Evolutionary conservation across 2,888 invertebrate species (phyloP).

Genomic region (Rhagium mordax): DNA sequence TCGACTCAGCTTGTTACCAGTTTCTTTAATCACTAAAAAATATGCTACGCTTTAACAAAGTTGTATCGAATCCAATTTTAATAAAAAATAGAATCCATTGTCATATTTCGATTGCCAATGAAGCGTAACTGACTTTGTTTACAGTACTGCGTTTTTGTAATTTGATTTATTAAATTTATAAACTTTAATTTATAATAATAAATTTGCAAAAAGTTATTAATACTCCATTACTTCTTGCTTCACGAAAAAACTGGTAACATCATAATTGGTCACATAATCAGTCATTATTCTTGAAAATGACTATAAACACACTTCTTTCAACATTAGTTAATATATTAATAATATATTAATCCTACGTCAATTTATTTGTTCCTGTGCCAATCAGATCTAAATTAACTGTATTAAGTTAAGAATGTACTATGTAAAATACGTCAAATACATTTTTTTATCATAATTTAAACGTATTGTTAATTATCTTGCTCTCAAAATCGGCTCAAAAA

Average conservation of each 20-base stretch:
- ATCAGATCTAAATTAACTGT: no score
- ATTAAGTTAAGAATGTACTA: no score
- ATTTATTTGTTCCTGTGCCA: no score
- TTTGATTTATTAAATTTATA: not conserved
- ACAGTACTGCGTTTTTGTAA: not conserved
- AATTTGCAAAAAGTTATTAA: not conserved
- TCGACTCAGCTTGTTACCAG: not conserved
- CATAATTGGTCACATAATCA: not conserved
- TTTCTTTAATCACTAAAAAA: not conserved
- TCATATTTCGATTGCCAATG: not conserved
- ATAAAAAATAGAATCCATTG: not conserved
- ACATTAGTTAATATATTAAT: no score
- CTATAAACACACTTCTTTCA: no score
- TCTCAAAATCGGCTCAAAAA: no score
- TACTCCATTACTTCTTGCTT: not conserved
- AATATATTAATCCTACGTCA: no score
- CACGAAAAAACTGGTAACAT: not conserved
- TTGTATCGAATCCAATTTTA: not conserved
- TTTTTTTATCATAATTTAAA: no score
- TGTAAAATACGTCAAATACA: no score
- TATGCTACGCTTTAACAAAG: not conserved
- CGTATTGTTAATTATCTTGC: no score
- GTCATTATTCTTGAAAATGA: not conserved
- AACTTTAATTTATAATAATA: not conserved
- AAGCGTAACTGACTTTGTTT: not conserved